Evolutionary conservation across 2,888 invertebrate genomes (phyloP), one percentile per base, ranked within the genome.

Genomic region (Atethmia centrago): DNA sequence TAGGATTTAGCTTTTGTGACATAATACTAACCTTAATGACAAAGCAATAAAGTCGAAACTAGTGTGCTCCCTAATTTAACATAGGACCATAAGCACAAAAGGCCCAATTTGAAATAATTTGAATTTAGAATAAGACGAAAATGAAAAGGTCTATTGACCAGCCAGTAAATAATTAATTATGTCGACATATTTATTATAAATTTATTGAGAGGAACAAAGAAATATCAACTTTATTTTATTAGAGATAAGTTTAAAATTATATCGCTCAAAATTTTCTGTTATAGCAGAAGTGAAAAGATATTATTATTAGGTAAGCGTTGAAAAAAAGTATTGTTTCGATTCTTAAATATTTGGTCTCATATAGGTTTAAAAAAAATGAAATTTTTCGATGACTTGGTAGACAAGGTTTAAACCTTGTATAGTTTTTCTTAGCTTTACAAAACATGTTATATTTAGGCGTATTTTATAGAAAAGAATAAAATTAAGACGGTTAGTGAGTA

Each of bases 131-230:
- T 74, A 81, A 77, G 62, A 40, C 36, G 3, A 49, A 49, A 49
- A 36, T 49, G n/a, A 61, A 58, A 71, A 12, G 80, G 82, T 83
- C 67, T 83, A 21, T 83, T 80, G 84, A 83, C 82, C 72, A 42
- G 61, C 62, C 79, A 72, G 58, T 82, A 58, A 53, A 31, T 45
- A 62, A 59, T 58, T 9, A 28, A 42, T 45, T 42, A 16, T 58
- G 65, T 62, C 5, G 31, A n/a, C 40, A 49, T 62, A 63, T 61
- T 68, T 51, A 64, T 28, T 76, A 31, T 31, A 14, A 42, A 42
- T 77, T 49, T 58, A 49, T 58, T 36, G 63, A 53, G 36, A 28
- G 45, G 9, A 51, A n/a, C 69, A 61, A 71, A n/a, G 19, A 47
- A 71, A 63, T 59, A 63, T 61, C 12, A 36, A 59, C 70, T 53